A percentile compares a stretch with the other conserved stretches of the same genome.
Conservation (phyloP, 2,888 invertebrate species). For the Lucinisca nassula region DNA sequence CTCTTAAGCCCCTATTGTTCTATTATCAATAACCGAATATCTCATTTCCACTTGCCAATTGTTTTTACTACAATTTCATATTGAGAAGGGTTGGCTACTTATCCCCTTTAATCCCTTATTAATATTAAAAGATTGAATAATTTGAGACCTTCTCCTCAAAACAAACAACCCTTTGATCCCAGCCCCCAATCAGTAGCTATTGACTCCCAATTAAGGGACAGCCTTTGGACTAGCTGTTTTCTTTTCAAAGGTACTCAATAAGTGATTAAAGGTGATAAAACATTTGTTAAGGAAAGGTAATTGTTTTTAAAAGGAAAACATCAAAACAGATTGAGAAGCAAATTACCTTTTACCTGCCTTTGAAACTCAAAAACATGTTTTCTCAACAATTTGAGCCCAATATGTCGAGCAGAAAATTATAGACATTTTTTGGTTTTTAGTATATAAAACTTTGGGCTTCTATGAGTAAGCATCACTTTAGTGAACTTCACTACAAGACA, state of each 20-base stretch:
- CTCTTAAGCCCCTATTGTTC: background rate
- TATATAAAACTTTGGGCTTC: background rate
- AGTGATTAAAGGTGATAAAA: constrained; percentile 54
- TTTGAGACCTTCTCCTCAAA: constrained; percentile 58
- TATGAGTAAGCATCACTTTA: background rate
- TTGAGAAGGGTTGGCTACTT: background rate
- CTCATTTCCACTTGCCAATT: background rate
- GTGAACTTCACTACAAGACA: background rate
- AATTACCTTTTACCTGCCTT: background rate
- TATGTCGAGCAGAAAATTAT: constrained; percentile 7
- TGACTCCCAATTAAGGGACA: constrained; percentile 37
- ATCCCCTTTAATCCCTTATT: constrained; percentile 26
- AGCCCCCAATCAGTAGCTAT: constrained; percentile 39
- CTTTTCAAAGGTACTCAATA: constrained; percentile 41
- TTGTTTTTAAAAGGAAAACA: constrained; percentile 56
- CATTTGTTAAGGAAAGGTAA: constrained; percentile 29
- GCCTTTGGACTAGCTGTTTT: constrained; percentile 35
- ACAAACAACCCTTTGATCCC: constrained; percentile 49
- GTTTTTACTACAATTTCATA: background rate
- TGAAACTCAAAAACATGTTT: background rate
- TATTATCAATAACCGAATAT: background rate
- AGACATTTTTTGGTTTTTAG: background rate
- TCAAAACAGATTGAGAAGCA: constrained; percentile 2
- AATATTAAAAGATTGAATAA: constrained; percentile 40
- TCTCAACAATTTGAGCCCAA: constrained; percentile 22